Percentiles rank a stretch among this genome's conserved stretches.
phyloP scores from a whole-genome alignment of 2,113 vertebrate genomes.

The Seriola rivoliana region DNA sequence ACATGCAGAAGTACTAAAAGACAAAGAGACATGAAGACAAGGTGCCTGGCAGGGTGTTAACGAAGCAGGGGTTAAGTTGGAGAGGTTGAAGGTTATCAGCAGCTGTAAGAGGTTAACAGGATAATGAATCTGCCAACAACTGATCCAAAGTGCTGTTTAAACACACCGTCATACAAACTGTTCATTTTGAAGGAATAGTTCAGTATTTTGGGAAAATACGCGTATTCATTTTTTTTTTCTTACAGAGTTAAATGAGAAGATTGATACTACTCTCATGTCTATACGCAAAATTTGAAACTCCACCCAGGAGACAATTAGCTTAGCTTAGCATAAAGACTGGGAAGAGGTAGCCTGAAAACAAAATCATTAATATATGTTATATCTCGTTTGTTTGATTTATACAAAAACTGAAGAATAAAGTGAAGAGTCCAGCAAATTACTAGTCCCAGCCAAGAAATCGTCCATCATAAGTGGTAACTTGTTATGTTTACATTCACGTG shows the following conservation, averaged over 20 bases:
- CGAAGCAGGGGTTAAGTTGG: neutral
- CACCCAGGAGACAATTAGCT: neutral
- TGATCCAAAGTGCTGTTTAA: constrained; percentile 37
- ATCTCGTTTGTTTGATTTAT: too few species aligned
- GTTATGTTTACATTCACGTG: neutral
- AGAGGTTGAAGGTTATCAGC: constrained; percentile 1
- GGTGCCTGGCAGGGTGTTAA: constrained; percentile 19
- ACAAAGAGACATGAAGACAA: constrained; percentile 41
- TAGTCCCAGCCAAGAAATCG: neutral
- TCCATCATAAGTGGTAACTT: neutral
- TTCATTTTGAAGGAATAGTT: constrained; percentile 10
- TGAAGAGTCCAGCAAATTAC: neutral
- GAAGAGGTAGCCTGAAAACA: too few species aligned
- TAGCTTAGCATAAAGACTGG: neutral
- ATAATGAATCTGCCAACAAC: constrained; percentile 14
- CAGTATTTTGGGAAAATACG: constrained; percentile 3
- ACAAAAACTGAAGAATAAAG: too few species aligned
- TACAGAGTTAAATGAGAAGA: neutral
- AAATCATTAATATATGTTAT: too few species aligned
- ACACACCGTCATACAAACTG: constrained; percentile 15
- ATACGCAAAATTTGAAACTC: neutral
- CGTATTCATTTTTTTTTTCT: neutral
- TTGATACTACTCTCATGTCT: neutral
- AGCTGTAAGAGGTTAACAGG: constrained; percentile 32
- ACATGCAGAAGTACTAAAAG: constrained; percentile 45